These are phyloP conservation scores for Catostomus latipinnis DNA, from an alignment of 2,797 vertebrate genomes.

Conservation along the genomic window DNA sequence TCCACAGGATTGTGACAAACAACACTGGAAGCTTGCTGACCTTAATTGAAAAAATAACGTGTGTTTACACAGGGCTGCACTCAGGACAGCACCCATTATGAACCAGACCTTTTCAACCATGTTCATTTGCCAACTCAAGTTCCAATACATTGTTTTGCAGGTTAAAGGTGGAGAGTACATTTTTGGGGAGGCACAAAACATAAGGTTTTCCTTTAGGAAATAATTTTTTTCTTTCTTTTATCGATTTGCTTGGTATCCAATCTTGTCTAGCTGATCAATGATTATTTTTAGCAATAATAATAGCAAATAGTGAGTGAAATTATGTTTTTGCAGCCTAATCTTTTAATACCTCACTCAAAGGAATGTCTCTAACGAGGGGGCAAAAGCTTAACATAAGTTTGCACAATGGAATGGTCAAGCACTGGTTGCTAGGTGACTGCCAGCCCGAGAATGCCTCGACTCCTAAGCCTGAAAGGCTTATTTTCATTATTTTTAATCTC, in stretches of 20 bases:
- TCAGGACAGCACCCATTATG: constrained; percentile 55
- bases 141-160: constrained; percentile 43
- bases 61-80: constrained; percentile 58
- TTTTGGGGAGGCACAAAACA: constrained; percentile 34
- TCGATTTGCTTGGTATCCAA: constrained; percentile 16
- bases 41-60: constrained; percentile 64
- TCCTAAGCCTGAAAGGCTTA: constrained; percentile 80
- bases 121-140: constrained; percentile 42
- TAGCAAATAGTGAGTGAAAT: constrained; percentile 81
- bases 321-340: constrained; percentile 83
- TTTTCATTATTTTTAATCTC: constrained; percentile 88
- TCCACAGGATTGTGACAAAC: constrained; percentile 64
- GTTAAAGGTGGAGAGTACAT: constrained; percentile 53
- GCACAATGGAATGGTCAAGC: constrained; percentile 83
- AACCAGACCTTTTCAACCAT: constrained; percentile 49
- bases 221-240: not conserved
- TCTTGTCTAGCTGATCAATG: constrained; percentile 72
- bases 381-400: constrained; percentile 82
- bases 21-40: constrained; percentile 63
- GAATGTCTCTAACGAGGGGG: constrained; percentile 82
- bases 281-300: constrained; percentile 74
- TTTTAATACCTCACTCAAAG: constrained; percentile 83
- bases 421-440: constrained; percentile 85
- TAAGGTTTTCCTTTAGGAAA: constrained; percentile 2
- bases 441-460: constrained; percentile 79